These are phyloP conservation scores for Ceraclea dissimilis DNA, from an alignment of 2,888 invertebrate species.

Conservation along the genomic window DNA sequence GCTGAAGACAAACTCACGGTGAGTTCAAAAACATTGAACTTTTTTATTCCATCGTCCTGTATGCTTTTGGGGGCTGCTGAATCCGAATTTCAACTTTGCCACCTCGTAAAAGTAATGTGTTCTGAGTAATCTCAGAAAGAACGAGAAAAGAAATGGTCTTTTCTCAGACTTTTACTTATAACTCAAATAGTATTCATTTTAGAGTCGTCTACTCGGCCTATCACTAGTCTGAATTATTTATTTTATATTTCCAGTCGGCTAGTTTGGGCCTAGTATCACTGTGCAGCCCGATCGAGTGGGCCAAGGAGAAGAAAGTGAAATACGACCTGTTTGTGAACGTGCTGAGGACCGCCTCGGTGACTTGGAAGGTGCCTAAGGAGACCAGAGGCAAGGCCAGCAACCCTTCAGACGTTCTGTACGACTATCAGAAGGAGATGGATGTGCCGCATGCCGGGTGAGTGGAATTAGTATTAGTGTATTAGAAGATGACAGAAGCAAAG, in stretches of 20 bases:
- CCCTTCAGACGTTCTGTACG: background rate
- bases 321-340: conserved; percentile 22
- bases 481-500: too few species aligned
- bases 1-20: conserved; percentile 17
- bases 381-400: conserved; percentile 2
- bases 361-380: conserved; percentile 5
- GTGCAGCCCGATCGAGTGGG: conserved; percentile 17
- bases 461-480: too few species aligned
- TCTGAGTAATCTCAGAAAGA: too few species aligned
- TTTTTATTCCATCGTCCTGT: background rate
- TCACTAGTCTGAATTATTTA: too few species aligned
- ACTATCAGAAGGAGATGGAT: conserved; percentile 15
- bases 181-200: too few species aligned
- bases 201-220: too few species aligned
- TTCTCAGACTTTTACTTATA: too few species aligned
- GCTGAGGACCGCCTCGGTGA: conserved; percentile 2
- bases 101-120: too few species aligned
- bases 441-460: conserved; percentile 18
- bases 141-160: background rate
- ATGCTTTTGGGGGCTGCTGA: background rate
- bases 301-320: conserved; percentile 7
- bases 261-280: conserved; percentile 1
- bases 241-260: background rate
- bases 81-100: too few species aligned
- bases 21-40: background rate